These are phyloP conservation scores for Drosophila putrida DNA, from an alignment of 2,888 invertebrate species.

Conservation along the genomic window DNA sequence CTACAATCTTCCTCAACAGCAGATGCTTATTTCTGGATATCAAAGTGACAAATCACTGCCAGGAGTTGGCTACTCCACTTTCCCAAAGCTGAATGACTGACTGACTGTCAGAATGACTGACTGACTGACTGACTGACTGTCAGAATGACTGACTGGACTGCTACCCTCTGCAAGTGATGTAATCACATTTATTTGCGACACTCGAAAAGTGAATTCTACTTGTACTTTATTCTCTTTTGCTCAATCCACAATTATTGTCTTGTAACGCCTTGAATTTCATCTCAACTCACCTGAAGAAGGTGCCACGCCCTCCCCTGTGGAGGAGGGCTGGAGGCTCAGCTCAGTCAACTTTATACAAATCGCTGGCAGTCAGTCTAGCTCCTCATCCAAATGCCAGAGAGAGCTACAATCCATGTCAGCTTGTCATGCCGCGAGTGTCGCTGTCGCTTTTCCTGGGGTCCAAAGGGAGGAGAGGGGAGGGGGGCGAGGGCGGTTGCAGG, in stretches of 20 bases:
- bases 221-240: slow-evolving; percentile 2
- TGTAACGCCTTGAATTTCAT: slow-evolving; percentile 44
- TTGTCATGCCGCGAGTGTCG: slow-evolving; percentile 60
- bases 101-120: slow-evolving; percentile 17
- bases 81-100: slow-evolving; percentile 1
- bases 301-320: slow-evolving; percentile 10
- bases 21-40: slow-evolving; percentile 72
- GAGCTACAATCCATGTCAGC: slow-evolving; percentile 51
- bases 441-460: slow-evolving; percentile 16
- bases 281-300: neutral
- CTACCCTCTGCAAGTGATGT: slow-evolving; percentile 50
- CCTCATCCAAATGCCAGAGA: slow-evolving; percentile 29
- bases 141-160: slow-evolving; percentile 18
- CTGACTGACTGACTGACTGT: slow-evolving; percentile 7
- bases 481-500: neutral
- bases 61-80: slow-evolving; percentile 19
- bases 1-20: slow-evolving; percentile 46
- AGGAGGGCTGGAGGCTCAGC: neutral
- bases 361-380: slow-evolving; percentile 49
- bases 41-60: slow-evolving; percentile 75
- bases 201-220: slow-evolving; percentile 47
- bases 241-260: slow-evolving; percentile 69
- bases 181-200: slow-evolving; percentile 79
- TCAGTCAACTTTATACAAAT: slow-evolving; percentile 69
- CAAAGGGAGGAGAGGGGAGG: neutral